A percentile compares a stretch with the other conserved stretches of the same genome.
These are phyloP conservation scores for Halcyon badia DNA, from an alignment of 2,797 vertebrate genomes.

Conservation along the genomic window DNA sequence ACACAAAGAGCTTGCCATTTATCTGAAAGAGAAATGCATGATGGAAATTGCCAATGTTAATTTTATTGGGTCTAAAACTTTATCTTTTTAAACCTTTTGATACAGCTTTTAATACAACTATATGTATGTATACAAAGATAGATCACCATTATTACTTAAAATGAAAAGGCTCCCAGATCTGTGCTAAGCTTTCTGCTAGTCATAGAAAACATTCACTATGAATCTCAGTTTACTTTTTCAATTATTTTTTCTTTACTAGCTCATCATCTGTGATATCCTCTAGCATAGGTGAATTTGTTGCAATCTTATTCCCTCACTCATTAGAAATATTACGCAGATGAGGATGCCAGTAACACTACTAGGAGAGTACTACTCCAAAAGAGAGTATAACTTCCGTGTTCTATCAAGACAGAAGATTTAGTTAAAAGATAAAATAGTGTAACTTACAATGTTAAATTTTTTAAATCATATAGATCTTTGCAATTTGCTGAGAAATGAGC, in stretches of 20 bases:
- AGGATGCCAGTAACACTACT: neutral
- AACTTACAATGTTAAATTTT: neutral
- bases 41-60: neutral
- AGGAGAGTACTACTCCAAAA: neutral
- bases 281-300: neutral
- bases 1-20: conserved; percentile 85
- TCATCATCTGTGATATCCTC: neutral
- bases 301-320: neutral
- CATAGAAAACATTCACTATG: neutral
- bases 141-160: neutral
- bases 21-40: conserved; percentile 76
- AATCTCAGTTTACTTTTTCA: neutral
- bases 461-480: neutral
- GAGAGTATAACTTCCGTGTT: neutral
- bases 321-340: neutral
- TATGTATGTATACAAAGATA: neutral
- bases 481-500: neutral
- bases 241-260: neutral
- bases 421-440: neutral
- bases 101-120: neutral
- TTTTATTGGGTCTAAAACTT: neutral
- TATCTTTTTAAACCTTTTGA: neutral
- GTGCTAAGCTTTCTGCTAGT: neutral
- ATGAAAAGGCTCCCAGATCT: neutral
- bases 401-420: neutral